Conservation (phyloP, 1,140 invertebrate genomes). For the Myzus persicae region DNA sequence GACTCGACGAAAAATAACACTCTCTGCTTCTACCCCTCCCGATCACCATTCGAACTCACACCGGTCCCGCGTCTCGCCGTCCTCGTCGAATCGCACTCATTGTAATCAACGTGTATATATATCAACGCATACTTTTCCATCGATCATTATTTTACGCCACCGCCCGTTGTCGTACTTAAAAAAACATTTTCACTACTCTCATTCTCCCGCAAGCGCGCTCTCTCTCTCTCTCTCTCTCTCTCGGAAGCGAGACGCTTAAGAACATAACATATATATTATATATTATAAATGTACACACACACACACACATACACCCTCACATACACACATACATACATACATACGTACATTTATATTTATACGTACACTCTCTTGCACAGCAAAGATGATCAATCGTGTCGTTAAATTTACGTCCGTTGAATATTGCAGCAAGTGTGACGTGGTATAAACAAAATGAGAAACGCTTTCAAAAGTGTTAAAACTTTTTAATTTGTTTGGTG, state of each 20-base stretch:
- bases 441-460: slow-evolving; percentile 7
- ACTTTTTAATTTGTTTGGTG: slow-evolving; percentile 30
- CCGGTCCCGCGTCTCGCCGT: not conserved
- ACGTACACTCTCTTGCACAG: not conserved
- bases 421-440: not conserved
- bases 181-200: slow-evolving; percentile 22
- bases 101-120: slow-evolving; percentile 52
- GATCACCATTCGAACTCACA: not conserved
- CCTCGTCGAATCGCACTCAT: slow-evolving; percentile 41
- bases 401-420: slow-evolving; percentile 2
- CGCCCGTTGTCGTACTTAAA: slow-evolving; percentile 27
- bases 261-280: slow-evolving; percentile 28
- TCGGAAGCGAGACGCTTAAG: not conserved
- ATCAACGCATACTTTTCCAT: slow-evolving; percentile 27
- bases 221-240: not conserved
- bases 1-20: slow-evolving; percentile 46
- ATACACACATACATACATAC: not conserved
- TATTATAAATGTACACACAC: not conserved
- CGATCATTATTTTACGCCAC: slow-evolving; percentile 43
- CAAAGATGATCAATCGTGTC: not conserved
- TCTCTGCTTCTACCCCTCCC: not conserved
- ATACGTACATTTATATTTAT: not conserved
- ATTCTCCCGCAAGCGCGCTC: not conserved
- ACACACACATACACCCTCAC: not conserved
- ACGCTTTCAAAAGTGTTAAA: slow-evolving; percentile 8